These are phyloP conservation scores for Heliothis virescens DNA, from an alignment of 1,140 invertebrate genomes.

Conservation along the genomic window DNA sequence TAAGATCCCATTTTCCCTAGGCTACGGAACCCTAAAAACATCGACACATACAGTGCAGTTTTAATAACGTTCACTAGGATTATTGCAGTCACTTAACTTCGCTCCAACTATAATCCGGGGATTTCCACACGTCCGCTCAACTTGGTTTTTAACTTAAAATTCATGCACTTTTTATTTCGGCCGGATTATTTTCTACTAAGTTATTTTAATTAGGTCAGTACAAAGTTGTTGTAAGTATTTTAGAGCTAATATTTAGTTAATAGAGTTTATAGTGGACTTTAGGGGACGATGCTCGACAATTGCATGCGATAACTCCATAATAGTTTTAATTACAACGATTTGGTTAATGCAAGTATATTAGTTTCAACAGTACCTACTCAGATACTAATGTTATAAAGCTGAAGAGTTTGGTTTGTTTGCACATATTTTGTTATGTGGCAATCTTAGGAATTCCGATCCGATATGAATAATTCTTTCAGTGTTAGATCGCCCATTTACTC, in stretches of 20 bases:
- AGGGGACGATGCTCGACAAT: too few species aligned
- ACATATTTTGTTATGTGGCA: too few species aligned
- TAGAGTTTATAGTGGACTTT: neutral
- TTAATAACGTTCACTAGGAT: conserved; percentile 12
- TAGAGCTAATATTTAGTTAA: neutral
- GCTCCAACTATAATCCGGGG: conserved; percentile 34
- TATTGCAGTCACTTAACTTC: conserved; percentile 27
- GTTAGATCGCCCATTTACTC: too few species aligned
- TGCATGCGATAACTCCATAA: too few species aligned
- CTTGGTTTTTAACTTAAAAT: conserved; percentile 32
- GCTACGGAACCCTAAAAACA: neutral
- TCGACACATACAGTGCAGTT: neutral
- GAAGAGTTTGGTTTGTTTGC: too few species aligned
- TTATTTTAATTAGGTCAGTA: conserved; percentile 36
- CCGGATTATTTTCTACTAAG: conserved; percentile 22
- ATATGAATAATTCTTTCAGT: too few species aligned
- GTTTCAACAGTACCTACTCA: too few species aligned
- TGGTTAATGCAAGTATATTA: too few species aligned
- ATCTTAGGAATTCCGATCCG: too few species aligned
- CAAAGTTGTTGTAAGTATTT: neutral
- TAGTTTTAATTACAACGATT: too few species aligned
- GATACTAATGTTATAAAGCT: too few species aligned
- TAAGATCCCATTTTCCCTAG: too few species aligned
- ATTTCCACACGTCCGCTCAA: conserved; percentile 51
- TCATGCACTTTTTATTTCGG: conserved; percentile 13